Evolutionary conservation across 2,888 invertebrate species (phyloP).

Genomic region (Stenolophus ochropezus): DNA sequence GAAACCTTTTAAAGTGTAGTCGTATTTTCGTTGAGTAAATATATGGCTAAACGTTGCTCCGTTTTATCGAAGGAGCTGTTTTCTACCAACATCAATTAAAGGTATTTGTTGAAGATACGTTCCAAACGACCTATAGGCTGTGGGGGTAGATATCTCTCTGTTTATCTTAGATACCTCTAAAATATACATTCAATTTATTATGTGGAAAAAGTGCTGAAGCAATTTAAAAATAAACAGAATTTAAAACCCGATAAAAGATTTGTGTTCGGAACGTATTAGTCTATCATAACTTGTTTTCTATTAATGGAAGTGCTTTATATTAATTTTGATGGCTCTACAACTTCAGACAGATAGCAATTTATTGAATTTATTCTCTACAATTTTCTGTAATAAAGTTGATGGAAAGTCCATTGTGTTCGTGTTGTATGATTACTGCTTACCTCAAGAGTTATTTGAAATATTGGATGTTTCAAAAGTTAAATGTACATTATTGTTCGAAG

Average conservation of each 20-base stretch:
- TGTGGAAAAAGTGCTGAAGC: not conserved
- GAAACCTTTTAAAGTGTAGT: too few relatives aligned
- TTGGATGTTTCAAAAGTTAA: not conserved
- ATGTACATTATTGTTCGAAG: not conserved
- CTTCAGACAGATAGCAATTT: not conserved
- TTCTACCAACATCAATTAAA: conserved; percentile 45
- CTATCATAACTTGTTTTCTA: too few relatives aligned
- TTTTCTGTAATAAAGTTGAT: not conserved
- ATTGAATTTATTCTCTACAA: not conserved
- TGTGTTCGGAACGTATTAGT: not conserved
- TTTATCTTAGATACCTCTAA: not conserved
- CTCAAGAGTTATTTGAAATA: not conserved
- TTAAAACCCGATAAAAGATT: not conserved
- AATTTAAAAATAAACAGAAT: not conserved
- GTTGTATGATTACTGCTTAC: not conserved
- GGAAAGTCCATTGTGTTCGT: not conserved
- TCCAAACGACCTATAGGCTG: conserved; percentile 6
- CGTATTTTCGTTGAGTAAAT: conserved; percentile 49
- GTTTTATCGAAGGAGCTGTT: conserved; percentile 37
- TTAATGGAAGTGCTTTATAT: not conserved
- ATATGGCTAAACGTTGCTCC: conserved; percentile 32
- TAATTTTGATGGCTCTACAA: not conserved
- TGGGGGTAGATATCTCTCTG: not conserved
- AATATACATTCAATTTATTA: not conserved
- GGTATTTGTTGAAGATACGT: conserved; percentile 47